Conservation (phyloP, 2,113 vertebrate species). For the Psilopsiagon aymara region DNA sequence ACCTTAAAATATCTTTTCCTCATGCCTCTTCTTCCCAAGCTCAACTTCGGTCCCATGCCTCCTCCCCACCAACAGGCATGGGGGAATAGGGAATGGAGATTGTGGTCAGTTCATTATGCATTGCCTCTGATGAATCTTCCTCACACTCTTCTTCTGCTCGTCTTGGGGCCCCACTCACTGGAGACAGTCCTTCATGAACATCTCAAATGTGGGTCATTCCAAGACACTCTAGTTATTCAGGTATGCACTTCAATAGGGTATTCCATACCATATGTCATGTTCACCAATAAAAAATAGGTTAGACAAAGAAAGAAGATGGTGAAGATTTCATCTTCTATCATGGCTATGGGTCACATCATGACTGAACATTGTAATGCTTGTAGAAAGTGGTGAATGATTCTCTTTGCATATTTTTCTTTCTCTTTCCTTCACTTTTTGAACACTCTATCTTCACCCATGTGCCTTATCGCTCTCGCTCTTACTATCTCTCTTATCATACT, state of each 20-base stretch:
- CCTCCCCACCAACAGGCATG: fast-evolving
- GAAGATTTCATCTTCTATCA: background rate
- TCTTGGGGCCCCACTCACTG: fast-evolving
- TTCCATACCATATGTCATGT: background rate
- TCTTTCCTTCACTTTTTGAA: background rate
- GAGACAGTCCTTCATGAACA: background rate
- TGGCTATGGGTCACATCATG: background rate
- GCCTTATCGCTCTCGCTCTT: background rate
- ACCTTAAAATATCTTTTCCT: background rate
- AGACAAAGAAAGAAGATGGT: background rate
- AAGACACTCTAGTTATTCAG: background rate
- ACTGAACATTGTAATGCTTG: background rate
- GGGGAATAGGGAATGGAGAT: background rate
- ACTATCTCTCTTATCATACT: background rate
- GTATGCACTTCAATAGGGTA: background rate
- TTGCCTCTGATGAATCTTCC: background rate
- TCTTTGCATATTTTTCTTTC: background rate
- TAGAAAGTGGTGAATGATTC: background rate
- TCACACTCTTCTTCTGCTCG: background rate
- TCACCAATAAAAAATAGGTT: background rate
- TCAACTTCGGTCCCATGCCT: background rate
- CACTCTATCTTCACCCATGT: background rate
- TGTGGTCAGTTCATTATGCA: background rate
- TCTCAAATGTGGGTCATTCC: background rate
- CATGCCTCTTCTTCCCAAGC: background rate